Conservation (phyloP, 2,797 vertebrate genomes). For the Streptopelia turtur region DNA sequence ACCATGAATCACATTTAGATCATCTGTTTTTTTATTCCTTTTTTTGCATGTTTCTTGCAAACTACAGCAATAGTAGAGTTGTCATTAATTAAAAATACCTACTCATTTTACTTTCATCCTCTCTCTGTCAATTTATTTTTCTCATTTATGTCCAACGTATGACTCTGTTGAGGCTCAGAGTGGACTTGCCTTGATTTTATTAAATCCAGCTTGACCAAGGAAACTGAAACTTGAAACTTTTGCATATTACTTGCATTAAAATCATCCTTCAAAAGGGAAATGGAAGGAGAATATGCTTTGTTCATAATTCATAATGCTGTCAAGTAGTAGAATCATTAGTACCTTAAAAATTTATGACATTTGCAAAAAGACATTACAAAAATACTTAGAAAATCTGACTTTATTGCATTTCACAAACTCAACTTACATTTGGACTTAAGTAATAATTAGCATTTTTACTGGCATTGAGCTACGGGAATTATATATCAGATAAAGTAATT, state of each 20-base stretch:
- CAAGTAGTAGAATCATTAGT: slow-evolving; percentile 59
- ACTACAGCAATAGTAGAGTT: background rate
- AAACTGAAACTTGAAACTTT: background rate
- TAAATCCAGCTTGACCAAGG: background rate
- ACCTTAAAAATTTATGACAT: slow-evolving; percentile 72
- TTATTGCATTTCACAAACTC: slow-evolving; percentile 67
- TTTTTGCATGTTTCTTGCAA: background rate
- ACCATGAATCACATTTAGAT: background rate
- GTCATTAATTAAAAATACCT: background rate
- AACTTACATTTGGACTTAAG: slow-evolving; percentile 49
- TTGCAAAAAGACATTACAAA: slow-evolving; percentile 56
- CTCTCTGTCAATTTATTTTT: background rate
- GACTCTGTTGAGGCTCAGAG: background rate
- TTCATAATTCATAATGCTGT: slow-evolving; percentile 67
- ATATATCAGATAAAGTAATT: slow-evolving; percentile 64
- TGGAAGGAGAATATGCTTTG: slow-evolving; percentile 37
- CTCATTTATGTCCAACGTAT: background rate
- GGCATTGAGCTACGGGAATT: slow-evolving; percentile 45
- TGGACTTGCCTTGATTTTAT: background rate
- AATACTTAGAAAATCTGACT: slow-evolving; percentile 60
- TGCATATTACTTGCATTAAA: slow-evolving; percentile 51
- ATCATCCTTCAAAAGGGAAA: slow-evolving; percentile 13
- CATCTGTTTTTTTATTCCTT: background rate
- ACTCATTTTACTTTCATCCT: background rate
- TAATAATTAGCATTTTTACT: slow-evolving; percentile 69